phyloP scores from a whole-genome alignment of 1,140 invertebrate genomes.

The Lepidostoma basale region DNA sequence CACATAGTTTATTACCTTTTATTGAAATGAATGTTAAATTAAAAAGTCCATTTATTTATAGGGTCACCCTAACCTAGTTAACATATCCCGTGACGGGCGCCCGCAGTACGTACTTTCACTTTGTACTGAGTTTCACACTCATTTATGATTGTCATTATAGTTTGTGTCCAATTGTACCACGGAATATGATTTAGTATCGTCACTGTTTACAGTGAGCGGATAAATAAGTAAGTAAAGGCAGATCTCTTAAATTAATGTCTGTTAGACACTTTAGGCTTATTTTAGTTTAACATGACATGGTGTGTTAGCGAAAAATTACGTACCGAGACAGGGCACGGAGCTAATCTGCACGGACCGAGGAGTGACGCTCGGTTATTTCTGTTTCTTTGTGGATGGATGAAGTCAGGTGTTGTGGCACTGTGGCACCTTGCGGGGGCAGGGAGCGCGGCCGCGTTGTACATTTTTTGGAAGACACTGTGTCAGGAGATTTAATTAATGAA shows the following conservation, averaged over 20 bases:
- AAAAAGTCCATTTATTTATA: conserved; percentile 33
- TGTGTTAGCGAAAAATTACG: conserved; percentile 27
- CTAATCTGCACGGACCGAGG: conserved; percentile 23
- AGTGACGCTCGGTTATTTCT: conserved; percentile 20
- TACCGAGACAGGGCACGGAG: conserved; percentile 37
- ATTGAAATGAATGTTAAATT: conserved; percentile 31
- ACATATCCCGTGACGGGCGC: conserved; percentile 15
- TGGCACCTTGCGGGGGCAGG: neutral
- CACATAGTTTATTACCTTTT: conserved; percentile 34
- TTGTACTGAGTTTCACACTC: neutral
- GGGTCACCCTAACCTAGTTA: neutral
- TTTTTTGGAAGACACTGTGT: conserved; percentile 32
- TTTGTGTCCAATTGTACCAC: conserved; percentile 17
- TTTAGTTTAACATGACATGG: conserved; percentile 42
- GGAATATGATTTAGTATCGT: conserved; percentile 10
- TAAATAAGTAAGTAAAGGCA: conserved; percentile 39
- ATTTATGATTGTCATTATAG: neutral
- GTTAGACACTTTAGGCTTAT: conserved; percentile 40
- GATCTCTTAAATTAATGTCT: conserved; percentile 45
- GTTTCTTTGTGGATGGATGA: neutral
- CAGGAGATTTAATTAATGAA: conserved; percentile 27
- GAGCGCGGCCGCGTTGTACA: neutral
- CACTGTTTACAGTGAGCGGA: conserved; percentile 29
- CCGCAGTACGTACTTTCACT: neutral
- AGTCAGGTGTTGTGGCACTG: conserved; percentile 28